Conservation (phyloP, 2,113 vertebrate genomes). For the Mesoclemmys tuberculata region DNA sequence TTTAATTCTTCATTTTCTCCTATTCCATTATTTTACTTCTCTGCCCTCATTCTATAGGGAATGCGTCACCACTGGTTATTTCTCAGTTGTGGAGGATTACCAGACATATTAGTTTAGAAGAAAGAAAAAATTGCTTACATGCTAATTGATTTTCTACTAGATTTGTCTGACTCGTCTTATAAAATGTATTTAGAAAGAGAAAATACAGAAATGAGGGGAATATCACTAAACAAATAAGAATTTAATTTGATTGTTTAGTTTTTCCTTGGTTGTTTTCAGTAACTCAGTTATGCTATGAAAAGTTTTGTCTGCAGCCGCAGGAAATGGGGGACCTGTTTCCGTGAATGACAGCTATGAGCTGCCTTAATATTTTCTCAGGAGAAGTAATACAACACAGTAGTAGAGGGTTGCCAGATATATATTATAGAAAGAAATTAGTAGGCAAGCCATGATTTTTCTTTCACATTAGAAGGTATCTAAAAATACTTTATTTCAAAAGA, state of each 20-base stretch:
- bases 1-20: slow-evolving; percentile 6
- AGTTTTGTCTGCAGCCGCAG: neutral
- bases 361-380: neutral
- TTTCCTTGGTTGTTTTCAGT: neutral
- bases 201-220: neutral
- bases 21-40: neutral
- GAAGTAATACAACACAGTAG: neutral
- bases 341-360: neutral
- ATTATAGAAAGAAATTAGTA: neutral
- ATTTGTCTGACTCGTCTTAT: neutral
- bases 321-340: neutral
- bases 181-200: neutral
- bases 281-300: neutral
- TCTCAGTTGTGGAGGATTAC: neutral
- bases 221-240: neutral
- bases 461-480: neutral
- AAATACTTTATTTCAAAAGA: no score
- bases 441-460: neutral
- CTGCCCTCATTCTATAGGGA: neutral
- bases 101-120: neutral
- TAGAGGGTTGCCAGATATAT: neutral
- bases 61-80: neutral
- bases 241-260: neutral
- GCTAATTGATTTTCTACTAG: neutral
- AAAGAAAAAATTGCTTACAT: neutral